Conservation (phyloP, 2,797 vertebrate species). For the Gambelia wislizenii region DNA sequence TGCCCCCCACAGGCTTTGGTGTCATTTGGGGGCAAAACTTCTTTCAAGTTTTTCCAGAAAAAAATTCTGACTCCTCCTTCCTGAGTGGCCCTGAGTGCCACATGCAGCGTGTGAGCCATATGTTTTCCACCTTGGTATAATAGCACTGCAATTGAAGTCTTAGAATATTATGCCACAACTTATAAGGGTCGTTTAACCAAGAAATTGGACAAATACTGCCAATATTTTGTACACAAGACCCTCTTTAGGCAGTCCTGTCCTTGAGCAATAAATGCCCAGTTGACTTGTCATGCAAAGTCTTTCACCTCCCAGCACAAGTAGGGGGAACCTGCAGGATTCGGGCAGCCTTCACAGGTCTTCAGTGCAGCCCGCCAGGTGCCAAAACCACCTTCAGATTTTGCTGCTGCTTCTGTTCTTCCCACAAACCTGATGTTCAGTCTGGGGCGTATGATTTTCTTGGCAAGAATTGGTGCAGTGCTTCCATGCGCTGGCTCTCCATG, state of each 20-base stretch:
- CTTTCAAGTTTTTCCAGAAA: too few species aligned
- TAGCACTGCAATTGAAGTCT: not conserved
- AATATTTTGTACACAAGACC: not conserved
- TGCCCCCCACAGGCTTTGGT: too few species aligned
- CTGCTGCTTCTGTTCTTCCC: not conserved
- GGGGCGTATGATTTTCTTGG: not conserved
- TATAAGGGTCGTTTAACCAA: too few species aligned
- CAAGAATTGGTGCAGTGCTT: not conserved
- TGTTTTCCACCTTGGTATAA: too few species aligned
- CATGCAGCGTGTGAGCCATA: too few species aligned
- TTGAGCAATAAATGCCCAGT: not conserved
- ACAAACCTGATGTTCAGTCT: not conserved
- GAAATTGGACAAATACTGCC: too few species aligned
- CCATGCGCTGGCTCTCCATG: not conserved
- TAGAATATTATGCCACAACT: not conserved
- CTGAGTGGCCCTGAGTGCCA: too few species aligned
- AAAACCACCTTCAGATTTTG: not conserved
- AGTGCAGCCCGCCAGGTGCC: not conserved
- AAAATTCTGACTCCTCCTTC: too few species aligned
- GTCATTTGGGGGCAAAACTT: too few species aligned
- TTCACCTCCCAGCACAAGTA: not conserved
- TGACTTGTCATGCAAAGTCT: too few species aligned
- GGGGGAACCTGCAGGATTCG: not conserved
- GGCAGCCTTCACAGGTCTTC: too few species aligned
- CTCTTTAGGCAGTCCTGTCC: too few species aligned